phyloP scores from a whole-genome alignment of 2,113 vertebrate genomes.

The Acrocephalus arundinaceus region DNA sequence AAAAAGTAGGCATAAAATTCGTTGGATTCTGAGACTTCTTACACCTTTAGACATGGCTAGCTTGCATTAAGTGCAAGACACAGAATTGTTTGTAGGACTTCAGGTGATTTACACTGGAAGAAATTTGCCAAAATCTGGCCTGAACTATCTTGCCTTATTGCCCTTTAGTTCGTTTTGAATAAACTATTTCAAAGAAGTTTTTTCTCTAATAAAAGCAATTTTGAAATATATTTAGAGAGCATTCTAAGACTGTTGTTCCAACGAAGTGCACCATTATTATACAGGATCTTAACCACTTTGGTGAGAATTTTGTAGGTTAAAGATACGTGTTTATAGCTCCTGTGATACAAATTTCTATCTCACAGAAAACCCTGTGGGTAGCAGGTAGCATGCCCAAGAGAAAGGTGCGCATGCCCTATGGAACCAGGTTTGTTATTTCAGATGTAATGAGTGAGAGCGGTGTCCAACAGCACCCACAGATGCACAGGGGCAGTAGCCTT shows the following conservation, averaged over 20 bases:
- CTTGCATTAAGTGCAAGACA: background rate
- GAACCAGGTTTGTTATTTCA: background rate
- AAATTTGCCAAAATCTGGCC: background rate
- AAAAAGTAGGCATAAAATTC: background rate
- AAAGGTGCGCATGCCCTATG: fast-evolving
- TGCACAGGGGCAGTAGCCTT: background rate
- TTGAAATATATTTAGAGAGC: background rate
- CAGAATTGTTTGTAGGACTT: background rate
- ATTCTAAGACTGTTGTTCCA: background rate
- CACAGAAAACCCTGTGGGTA: background rate
- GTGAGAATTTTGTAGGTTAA: background rate
- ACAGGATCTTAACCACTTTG: background rate
- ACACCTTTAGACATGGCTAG: background rate
- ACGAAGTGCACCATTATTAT: fast-evolving
- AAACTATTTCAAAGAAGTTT: background rate
- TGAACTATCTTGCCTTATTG: background rate
- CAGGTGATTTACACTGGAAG: background rate
- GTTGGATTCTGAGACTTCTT: background rate
- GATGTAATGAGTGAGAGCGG: background rate
- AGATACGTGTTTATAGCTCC: background rate
- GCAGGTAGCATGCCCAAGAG: background rate
- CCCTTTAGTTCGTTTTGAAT: background rate
- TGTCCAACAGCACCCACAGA: background rate
- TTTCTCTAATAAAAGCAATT: background rate
- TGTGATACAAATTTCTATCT: background rate